Evolutionary conservation across 2,888 invertebrate genomes (phyloP), one percentile per base, ranked within the genome.

Genomic region (Orthonevra nobilis): DNA sequence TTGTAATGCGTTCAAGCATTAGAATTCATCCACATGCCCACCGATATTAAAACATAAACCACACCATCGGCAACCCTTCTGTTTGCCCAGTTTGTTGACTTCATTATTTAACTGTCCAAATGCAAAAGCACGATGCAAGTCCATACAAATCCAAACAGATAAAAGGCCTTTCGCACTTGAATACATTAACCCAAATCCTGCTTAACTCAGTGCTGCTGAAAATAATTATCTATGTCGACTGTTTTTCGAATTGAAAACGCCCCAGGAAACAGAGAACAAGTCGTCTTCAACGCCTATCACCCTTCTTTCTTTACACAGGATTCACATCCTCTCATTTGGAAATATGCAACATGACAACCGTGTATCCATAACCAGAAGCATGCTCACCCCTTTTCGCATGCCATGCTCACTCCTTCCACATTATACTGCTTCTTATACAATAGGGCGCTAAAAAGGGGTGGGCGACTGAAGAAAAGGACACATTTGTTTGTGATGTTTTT

Each of bases 121-220:
- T 32, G 19, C 36, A 34, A 68, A 34, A 17, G 15, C 42, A 63
- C 34, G 4, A 34, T 32, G 32, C 32, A 42, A 48, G 30, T 54
- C 42, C 50, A 48, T 32, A 17, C 30, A 50, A 15, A 26, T 19
- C 26, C 3, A 44, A 70, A 63, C 15, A 36, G 7, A 20, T 38
- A 54, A 42, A 14, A 58, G 32, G 38, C 58, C 73, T 40, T 23
- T 68, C 48, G 44, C 60, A 61, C 42, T 68, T 61, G 73, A 73
- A 66, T 79, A 66, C 79, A 79, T 79, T 79, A 79, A 79, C 79
- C 79, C 23, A 68, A 68, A 79, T 79, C 79, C 28, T 58, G 44
- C 52, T 56, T 61, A 56, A 68, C 52, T 52, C 64, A 52, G 38
- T 40, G 32, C 42, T 64, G 23, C 30, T n/a, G 32, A 61, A 68